These are phyloP conservation scores for Microctonus aethiopoides DNA, from an alignment of 2,888 invertebrate species.

Conservation along the genomic window DNA sequence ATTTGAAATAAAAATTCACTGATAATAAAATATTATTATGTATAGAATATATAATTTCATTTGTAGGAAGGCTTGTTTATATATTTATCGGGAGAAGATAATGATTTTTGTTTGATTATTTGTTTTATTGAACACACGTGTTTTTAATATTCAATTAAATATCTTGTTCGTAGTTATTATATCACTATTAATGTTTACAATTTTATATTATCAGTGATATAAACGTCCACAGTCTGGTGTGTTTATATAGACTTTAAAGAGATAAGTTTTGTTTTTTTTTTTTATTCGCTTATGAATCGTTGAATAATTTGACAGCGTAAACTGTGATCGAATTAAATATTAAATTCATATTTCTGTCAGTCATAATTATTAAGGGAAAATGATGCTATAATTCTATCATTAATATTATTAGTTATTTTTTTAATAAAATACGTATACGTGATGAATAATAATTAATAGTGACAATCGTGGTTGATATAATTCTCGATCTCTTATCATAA, in stretches of 20 bases:
- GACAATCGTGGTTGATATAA: neutral
- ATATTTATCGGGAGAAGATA: conserved; percentile 6
- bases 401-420: neutral
- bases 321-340: neutral
- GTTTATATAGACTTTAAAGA: neutral
- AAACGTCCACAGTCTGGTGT: neutral
- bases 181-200: neutral
- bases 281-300: neutral
- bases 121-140: neutral
- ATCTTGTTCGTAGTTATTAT: neutral
- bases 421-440: neutral
- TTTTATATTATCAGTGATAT: neutral
- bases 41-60: neutral
- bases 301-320: neutral
- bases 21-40: neutral
- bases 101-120: conserved; percentile 4
- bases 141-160: neutral
- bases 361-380: neutral
- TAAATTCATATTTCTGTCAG: neutral
- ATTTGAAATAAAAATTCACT: neutral
- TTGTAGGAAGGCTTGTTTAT: neutral
- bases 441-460: neutral
- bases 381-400: neutral
- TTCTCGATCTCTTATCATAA: neutral
- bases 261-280: neutral